A percentile compares a stretch with the other conserved stretches of the same genome.
These are phyloP conservation scores for Carlito syrichta DNA, from an alignment of 2,113 vertebrate species.

Conservation along the genomic window DNA sequence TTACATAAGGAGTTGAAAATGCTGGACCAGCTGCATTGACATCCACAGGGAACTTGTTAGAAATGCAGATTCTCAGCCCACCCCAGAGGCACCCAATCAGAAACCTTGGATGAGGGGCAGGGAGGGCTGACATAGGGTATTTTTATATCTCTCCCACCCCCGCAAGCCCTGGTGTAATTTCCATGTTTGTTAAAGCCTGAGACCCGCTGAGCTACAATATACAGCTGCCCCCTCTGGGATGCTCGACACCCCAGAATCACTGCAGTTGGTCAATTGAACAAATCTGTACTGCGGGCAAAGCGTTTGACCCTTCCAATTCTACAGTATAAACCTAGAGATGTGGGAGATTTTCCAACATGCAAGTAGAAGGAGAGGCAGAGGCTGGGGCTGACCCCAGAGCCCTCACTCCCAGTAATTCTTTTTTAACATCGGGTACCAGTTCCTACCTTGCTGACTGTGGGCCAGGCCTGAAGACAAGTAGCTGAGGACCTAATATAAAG, in stretches of 20 bases:
- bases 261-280: neutral
- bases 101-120: neutral
- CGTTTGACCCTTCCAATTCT: neutral
- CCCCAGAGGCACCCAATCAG: too few species aligned
- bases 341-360: neutral
- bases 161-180: neutral
- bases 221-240: neutral
- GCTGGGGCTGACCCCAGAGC: neutral
- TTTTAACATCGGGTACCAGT: neutral
- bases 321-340: neutral
- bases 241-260: neutral
- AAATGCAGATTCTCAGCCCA: neutral
- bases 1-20: neutral
- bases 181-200: fast-evolving
- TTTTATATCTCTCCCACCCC: too few species aligned
- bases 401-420: neutral
- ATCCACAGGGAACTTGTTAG: neutral
- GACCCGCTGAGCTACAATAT: fast-evolving
- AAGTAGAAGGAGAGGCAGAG: neutral
- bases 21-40: neutral
- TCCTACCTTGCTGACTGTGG: neutral
- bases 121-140: neutral
- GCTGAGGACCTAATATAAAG: neutral
- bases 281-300: neutral
- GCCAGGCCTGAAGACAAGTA: slow-evolving; percentile 34